Evolutionary conservation across 2,797 vertebrate species (phyloP), one percentile per base, ranked within the genome.

Genomic region (Cynodonichthys magdalenae): DNA sequence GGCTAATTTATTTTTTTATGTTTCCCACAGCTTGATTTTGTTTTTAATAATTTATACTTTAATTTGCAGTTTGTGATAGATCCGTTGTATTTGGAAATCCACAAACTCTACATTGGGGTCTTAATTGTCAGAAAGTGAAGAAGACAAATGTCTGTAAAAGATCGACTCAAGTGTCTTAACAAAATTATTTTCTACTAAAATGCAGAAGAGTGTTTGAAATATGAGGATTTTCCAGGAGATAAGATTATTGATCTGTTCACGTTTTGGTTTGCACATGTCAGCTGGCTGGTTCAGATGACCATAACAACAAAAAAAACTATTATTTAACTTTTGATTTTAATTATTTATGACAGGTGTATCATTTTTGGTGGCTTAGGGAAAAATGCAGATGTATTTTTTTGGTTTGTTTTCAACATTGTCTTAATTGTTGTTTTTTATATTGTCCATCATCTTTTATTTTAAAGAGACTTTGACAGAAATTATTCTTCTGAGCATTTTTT

Each of bases 241-340:
- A 1, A 45, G 63, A 34, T 58, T 34, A 46, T 36, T 36, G 36
- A 50, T 71, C 59, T 18, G 63, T 51, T 63, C 53, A 73, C 80
- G 51, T 77, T 80, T 83, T 83, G 69, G 84, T 88, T 91, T 91
- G 91, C 86, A 92, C 89, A 62, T 62, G 79, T 93, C 67, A 79
- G 94, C 95, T 97, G 96, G 94, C 96, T 94, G 96, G 96, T 88
- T 95, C 96, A 96, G 95, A 93, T 86, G 83, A 70, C 86, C 27
- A 56, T 69, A 51, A 66, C 55, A 71, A 56, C 72, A 80, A 69
- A 80, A 80, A 69, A 27, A 44, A 3, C 12, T 83, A 45, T 65
- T 78, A 75, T 86, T 84, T 86, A 82, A 80, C 74, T 52, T 66
- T 79, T 56, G 53, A 50, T 84, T 64, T 81, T 65, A 74, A 65